phyloP scores from a whole-genome alignment of 2,797 vertebrate genomes.

The Gobionotothen gibberifrons region DNA sequence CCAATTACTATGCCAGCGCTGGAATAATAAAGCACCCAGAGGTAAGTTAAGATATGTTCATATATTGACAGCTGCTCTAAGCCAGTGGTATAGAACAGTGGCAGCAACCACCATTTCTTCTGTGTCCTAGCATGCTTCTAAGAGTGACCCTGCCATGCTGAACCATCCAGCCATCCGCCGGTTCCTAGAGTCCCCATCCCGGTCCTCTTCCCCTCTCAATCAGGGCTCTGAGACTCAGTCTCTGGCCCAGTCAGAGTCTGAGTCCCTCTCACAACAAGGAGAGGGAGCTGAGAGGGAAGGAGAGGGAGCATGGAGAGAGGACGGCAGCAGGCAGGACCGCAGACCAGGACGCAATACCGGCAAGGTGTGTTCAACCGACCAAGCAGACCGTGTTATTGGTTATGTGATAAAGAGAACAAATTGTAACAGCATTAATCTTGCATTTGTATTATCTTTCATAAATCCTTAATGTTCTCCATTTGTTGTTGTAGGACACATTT shows the following conservation, averaged over 20 bases:
- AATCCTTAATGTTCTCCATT: neutral
- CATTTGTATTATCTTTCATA: neutral
- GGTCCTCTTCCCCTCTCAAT: constrained; percentile 96
- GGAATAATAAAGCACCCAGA: constrained; percentile 92
- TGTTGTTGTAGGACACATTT: constrained; percentile 87
- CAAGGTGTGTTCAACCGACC: constrained; percentile 80
- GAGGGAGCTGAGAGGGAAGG: constrained; percentile 91
- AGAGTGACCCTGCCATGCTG: constrained; percentile 90
- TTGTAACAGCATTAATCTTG: neutral
- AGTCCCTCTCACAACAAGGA: constrained; percentile 92
- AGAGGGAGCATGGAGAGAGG: constrained; percentile 85
- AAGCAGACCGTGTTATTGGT: neutral
- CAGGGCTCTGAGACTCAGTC: constrained; percentile 95
- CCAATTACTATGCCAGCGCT: constrained; percentile 96
- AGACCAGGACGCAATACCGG: constrained; percentile 87
- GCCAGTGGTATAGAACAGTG: neutral
- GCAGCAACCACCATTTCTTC: neutral
- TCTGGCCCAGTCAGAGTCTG: constrained; percentile 92
- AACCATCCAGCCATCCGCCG: constrained; percentile 98
- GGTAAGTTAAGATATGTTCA: constrained; percentile 76
- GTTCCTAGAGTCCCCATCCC: constrained; percentile 94
- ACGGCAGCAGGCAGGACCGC: constrained; percentile 82
- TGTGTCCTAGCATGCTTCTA: constrained; percentile 84
- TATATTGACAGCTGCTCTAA: neutral
- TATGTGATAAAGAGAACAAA: neutral